These are phyloP conservation scores for Paradoxurus hermaphroditus DNA, from an alignment of 2,113 vertebrate species.

Conservation along the genomic window DNA sequence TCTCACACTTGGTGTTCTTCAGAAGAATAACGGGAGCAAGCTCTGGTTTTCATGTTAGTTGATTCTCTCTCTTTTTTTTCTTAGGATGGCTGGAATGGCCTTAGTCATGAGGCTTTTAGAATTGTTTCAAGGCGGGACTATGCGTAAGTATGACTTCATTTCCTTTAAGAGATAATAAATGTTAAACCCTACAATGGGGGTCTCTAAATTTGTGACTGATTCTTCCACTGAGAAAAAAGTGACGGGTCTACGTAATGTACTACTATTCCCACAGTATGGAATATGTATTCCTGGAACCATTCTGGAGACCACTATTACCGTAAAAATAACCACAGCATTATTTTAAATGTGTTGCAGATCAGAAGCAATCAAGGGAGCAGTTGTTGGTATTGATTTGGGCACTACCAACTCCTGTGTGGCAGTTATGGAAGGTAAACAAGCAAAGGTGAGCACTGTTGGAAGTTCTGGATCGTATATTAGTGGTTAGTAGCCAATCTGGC, in stretches of 20 bases:
- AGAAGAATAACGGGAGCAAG: not conserved
- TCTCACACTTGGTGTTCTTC: not conserved
- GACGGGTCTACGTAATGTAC: not conserved
- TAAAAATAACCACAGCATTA: not conserved
- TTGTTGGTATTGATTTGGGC: conserved; percentile 97
- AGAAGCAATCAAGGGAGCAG: conserved; percentile 95
- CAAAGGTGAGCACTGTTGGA: conserved; percentile 87
- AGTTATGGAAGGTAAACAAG: conserved; percentile 98
- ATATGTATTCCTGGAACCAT: not conserved
- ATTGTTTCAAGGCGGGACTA: conserved; percentile 88
- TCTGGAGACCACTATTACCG: not conserved
- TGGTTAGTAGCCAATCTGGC: not conserved
- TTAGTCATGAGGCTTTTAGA: conserved; percentile 87
- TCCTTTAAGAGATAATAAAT: not conserved
- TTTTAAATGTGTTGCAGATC: conserved; percentile 85
- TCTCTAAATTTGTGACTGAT: not conserved
- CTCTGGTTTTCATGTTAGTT: not conserved
- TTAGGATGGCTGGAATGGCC: conserved; percentile 89
- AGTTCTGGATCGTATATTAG: not conserved
- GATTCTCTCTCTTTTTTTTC: not conserved
- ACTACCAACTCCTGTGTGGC: conserved; percentile 99
- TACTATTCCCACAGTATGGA: not conserved
- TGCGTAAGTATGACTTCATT: conserved; percentile 87
- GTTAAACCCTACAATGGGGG: not conserved
- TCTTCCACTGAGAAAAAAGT: not conserved